phyloP scores from a whole-genome alignment of 2,888 invertebrate species.

The Anorthoa munda region DNA sequence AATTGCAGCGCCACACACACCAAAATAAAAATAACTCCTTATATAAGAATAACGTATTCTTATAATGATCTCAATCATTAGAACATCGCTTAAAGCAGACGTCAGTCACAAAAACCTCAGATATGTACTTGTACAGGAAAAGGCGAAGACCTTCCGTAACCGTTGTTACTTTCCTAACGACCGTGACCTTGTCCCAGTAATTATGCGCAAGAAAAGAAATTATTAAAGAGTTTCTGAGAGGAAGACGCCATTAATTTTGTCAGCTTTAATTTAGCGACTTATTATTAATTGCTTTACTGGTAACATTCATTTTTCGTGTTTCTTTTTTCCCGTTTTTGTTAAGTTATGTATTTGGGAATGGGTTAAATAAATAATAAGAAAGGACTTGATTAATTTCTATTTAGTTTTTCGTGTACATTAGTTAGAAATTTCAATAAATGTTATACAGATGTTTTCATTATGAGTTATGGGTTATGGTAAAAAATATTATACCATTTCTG shows the following conservation, averaged over 20 bases:
- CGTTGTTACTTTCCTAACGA: slow-evolving; percentile 20
- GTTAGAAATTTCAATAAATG: neutral
- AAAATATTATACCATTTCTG: too few species aligned
- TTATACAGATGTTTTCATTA: neutral
- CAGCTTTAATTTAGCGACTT: slow-evolving; percentile 55
- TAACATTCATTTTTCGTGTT: slow-evolving; percentile 56
- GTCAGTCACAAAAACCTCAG: slow-evolving; percentile 42
- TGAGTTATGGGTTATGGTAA: too few species aligned
- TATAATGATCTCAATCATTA: slow-evolving; percentile 52
- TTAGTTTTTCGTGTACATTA: neutral
- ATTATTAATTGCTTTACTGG: slow-evolving; percentile 55
- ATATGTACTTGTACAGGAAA: slow-evolving; percentile 33
- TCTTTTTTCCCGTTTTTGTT: slow-evolving; percentile 19
- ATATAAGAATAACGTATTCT: neutral
- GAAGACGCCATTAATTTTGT: slow-evolving; percentile 55
- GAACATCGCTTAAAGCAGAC: slow-evolving; percentile 9
- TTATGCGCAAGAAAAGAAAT: slow-evolving; percentile 47
- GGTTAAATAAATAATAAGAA: neutral
- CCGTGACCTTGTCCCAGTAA: slow-evolving; percentile 47
- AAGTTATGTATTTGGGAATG: slow-evolving; percentile 7
- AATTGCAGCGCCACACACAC: too few species aligned
- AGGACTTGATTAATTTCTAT: slow-evolving; percentile 14
- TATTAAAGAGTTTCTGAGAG: slow-evolving; percentile 46
- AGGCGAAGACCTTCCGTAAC: slow-evolving; percentile 8
- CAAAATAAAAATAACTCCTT: too few species aligned